Conservation (phyloP, 2,888 invertebrate genomes). For the Uropetala carovei region DNA sequence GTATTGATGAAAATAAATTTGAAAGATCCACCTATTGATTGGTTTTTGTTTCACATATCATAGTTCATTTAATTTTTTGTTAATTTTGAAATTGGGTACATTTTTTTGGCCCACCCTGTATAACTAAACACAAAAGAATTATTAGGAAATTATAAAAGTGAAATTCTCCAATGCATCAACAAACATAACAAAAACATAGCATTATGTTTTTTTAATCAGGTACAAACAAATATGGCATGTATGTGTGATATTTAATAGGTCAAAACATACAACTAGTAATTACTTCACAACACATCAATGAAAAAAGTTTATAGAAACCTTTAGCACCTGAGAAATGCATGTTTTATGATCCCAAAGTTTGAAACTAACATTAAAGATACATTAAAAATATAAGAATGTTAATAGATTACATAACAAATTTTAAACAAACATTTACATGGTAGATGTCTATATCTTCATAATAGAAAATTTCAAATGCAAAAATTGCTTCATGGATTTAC, state of each 20-base stretch:
- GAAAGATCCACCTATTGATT: too few relatives aligned
- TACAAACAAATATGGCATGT: background rate
- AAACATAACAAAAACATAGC: background rate
- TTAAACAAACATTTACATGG: background rate
- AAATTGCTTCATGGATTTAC: background rate
- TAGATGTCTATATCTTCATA: background rate
- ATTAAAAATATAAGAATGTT: conserved; percentile 1
- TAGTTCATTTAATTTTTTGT: too few relatives aligned
- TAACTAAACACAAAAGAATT: too few relatives aligned
- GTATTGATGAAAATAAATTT: too few relatives aligned
- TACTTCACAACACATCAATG: conserved; percentile 4
- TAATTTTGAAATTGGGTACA: too few relatives aligned
- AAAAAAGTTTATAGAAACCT: conserved; percentile 39
- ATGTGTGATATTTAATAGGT: background rate
- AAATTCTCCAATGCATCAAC: background rate
- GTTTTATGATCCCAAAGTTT: conserved; percentile 43
- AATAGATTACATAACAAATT: conserved; percentile 26
- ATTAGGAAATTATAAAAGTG: too few relatives aligned
- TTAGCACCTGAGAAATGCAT: conserved; percentile 44
- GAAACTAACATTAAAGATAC: conserved; percentile 10
- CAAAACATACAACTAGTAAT: conserved; percentile 24
- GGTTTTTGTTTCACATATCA: too few relatives aligned
- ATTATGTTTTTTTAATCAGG: background rate
- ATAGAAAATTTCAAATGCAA: background rate
- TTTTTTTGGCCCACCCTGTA: too few relatives aligned